phyloP scores from a whole-genome alignment of 1,140 invertebrate genomes.

The Drosophila melanica region DNA sequence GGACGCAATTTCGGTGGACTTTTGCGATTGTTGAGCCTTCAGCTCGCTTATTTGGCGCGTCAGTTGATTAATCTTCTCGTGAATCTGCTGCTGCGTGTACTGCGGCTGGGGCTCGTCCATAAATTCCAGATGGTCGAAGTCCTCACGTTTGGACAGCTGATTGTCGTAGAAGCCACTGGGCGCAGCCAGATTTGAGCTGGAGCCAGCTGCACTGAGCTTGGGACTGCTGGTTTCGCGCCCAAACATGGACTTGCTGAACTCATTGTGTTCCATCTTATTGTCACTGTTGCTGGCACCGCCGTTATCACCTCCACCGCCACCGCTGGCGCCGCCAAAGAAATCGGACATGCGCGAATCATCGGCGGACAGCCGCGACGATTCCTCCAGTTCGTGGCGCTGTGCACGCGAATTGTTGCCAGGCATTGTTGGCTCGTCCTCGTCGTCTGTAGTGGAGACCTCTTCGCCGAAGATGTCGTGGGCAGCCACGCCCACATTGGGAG shows the following conservation, averaged over 20 bases:
- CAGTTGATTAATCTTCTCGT: constrained; percentile 86
- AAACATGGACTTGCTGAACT: constrained; percentile 75
- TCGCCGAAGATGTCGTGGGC: constrained; percentile 96
- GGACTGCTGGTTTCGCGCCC: constrained; percentile 59
- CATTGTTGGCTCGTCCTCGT: constrained; percentile 87
- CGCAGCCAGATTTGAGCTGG: constrained; percentile 75
- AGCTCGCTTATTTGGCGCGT: constrained; percentile 89
- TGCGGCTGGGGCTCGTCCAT: constrained; percentile 65
- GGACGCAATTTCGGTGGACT: constrained; percentile 92
- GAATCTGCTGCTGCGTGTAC: constrained; percentile 84
- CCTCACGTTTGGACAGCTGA: constrained; percentile 60
- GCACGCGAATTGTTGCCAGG: constrained; percentile 85
- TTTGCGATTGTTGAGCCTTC: constrained; percentile 88
- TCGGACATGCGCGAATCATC: constrained; percentile 91
- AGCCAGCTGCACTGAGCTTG: constrained; percentile 65
- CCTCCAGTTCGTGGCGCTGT: constrained; percentile 88
- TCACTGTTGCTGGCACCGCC: constrained; percentile 24
- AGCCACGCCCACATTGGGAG: constrained; percentile 84
- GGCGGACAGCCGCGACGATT: constrained; percentile 90
- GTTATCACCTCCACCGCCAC: constrained; percentile 14
- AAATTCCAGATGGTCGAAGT: constrained; percentile 73
- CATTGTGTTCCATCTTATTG: constrained; percentile 67
- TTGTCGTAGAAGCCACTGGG: constrained; percentile 71
- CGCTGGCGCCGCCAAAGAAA: constrained; percentile 84
- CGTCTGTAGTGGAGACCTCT: constrained; percentile 92